Percentiles rank a stretch among this genome's conserved stretches.
phyloP scores from a whole-genome alignment of 2,888 invertebrate species.

The Catocala sponsa region DNA sequence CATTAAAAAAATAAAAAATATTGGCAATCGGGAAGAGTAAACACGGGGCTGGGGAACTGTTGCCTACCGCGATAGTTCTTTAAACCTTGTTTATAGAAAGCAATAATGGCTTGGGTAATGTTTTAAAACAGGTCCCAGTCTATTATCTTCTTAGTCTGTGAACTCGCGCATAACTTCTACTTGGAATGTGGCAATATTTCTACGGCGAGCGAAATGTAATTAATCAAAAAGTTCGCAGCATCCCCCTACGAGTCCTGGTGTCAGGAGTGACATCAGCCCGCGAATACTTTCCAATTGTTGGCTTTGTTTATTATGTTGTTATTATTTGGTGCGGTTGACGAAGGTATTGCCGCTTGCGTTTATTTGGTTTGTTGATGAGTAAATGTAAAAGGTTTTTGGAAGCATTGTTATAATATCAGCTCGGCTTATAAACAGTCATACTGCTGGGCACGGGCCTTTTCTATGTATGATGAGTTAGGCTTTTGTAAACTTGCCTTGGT shows the following conservation, averaged over 20 bases:
- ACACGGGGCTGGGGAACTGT: too few species aligned
- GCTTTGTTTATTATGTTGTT: slow-evolving; percentile 36
- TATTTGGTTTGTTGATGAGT: slow-evolving; percentile 1
- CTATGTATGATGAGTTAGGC: too few species aligned
- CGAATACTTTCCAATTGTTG: slow-evolving; percentile 51
- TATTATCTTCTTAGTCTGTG: slow-evolving; percentile 52
- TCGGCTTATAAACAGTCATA: too few species aligned
- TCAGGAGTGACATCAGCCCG: slow-evolving; percentile 56
- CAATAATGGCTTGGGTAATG: too few species aligned
- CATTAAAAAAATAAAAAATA: too few species aligned
- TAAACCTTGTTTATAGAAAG: too few species aligned
- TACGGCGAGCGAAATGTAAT: slow-evolving; percentile 82
- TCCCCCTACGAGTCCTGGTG: slow-evolving; percentile 45
- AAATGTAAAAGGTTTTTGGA: not conserved
- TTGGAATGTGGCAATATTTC: slow-evolving; percentile 81
- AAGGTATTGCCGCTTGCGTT: slow-evolving; percentile 10
- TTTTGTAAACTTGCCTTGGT: too few species aligned
- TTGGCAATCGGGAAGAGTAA: too few species aligned
- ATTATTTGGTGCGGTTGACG: slow-evolving; percentile 27
- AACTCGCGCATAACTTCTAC: slow-evolving; percentile 72
- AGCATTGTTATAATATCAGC: too few species aligned
- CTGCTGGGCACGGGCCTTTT: too few species aligned
- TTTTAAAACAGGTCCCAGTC: slow-evolving; percentile 27
- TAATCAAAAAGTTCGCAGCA: slow-evolving; percentile 85
- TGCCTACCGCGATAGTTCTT: too few species aligned